Conservation (phyloP, 2,113 vertebrate genomes). For the Daphoenositta chrysoptera region DNA sequence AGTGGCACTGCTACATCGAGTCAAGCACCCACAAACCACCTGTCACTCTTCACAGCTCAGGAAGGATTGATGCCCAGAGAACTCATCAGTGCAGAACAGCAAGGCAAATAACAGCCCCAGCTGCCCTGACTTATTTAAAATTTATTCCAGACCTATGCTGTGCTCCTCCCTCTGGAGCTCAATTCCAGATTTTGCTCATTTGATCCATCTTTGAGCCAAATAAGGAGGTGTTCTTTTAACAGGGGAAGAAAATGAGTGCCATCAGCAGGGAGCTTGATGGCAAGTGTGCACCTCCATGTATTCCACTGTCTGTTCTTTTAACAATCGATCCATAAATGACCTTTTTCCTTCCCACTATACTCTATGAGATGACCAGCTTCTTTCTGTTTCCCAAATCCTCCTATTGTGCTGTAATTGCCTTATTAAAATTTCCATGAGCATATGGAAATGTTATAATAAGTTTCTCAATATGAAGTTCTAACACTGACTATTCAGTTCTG, state of each 20-base stretch:
- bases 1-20: neutral
- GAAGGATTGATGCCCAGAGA: neutral
- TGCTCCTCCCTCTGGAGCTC: neutral
- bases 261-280: neutral
- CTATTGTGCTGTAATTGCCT: neutral
- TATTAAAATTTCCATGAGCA: neutral
- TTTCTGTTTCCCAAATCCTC: neutral
- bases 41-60: neutral
- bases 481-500: neutral
- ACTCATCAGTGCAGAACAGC: neutral
- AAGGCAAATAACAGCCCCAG: neutral
- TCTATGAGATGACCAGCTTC: neutral
- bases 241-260: neutral
- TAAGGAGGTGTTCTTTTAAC: neutral
- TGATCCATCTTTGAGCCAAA: neutral
- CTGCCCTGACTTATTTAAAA: neutral
- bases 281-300: neutral
- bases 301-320: neutral
- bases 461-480: neutral
- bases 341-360: neutral
- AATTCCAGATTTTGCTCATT: neutral
- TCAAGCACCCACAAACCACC: neutral
- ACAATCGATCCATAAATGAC: neutral
- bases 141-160: neutral
- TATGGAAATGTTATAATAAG: neutral